phyloP scores from a whole-genome alignment of 2,113 vertebrate genomes.

The Microtus pennsylvanicus region DNA sequence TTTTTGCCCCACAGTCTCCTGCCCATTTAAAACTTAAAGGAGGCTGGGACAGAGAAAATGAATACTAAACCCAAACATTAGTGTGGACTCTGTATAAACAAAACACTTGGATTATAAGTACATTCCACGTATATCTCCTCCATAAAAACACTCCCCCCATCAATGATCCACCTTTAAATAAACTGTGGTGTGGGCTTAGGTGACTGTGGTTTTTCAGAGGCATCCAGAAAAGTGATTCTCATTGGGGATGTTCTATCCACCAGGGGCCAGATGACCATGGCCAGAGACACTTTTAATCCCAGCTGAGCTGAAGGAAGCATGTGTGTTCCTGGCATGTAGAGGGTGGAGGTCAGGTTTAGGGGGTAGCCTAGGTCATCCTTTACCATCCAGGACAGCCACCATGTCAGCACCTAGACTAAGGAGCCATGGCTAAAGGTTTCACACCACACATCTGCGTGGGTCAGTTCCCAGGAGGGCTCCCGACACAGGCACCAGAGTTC shows the following conservation, averaged over 20 bases:
- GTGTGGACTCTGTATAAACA: background rate
- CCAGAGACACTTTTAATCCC: background rate
- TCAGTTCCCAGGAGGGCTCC: background rate
- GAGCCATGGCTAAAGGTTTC: background rate
- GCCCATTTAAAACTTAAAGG: conserved; percentile 15
- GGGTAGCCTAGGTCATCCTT: background rate
- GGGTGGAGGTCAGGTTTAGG: background rate
- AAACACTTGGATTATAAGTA: background rate
- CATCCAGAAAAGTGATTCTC: background rate
- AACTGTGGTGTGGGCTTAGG: background rate
- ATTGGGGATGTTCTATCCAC: background rate
- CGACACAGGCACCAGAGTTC: background rate
- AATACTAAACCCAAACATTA: conserved; percentile 5
- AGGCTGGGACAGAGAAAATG: background rate
- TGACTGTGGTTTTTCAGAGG: background rate
- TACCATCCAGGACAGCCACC: background rate
- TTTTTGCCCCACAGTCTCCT: background rate
- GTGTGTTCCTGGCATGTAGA: background rate
- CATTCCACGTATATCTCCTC: background rate
- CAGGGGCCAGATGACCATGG: background rate
- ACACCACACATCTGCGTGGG: background rate
- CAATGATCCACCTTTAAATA: background rate
- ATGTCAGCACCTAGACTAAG: background rate
- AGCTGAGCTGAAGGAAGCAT: background rate
- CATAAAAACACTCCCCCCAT: background rate